phyloP scores from a whole-genome alignment of 2,888 invertebrate species.

The Drosophila neoperkinsi region DNA sequence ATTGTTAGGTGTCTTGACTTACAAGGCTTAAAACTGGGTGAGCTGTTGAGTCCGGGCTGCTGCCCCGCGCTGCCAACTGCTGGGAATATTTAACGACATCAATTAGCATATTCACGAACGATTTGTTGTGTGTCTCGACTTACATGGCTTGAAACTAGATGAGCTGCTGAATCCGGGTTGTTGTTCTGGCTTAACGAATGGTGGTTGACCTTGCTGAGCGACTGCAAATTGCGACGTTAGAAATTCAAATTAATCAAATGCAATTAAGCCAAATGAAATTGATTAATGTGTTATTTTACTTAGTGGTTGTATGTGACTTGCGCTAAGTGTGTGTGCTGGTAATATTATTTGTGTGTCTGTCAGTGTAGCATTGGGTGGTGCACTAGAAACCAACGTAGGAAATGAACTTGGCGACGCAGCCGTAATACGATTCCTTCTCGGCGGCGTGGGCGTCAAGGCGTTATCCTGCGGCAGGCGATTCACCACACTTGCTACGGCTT shows the following conservation, averaged over 20 bases:
- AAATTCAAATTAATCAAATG: slow-evolving; percentile 6
- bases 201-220: slow-evolving; percentile 12
- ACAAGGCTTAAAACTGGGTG: background rate
- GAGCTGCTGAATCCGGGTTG: background rate
- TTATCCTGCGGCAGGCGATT: slow-evolving; percentile 1
- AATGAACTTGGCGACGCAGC: background rate
- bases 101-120: background rate
- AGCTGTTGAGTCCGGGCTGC: background rate
- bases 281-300: slow-evolving; percentile 20
- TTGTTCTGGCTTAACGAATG: slow-evolving; percentile 1
- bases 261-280: slow-evolving; percentile 1
- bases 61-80: slow-evolving; percentile 9
- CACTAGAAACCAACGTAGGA: background rate
- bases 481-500: background rate
- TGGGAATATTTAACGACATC: background rate
- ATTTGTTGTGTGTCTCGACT: background rate
- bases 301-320: slow-evolving; percentile 6
- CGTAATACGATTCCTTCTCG: slow-evolving; percentile 7
- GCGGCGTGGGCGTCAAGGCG: background rate
- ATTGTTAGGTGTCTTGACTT: background rate
- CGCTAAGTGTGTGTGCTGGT: slow-evolving; percentile 17
- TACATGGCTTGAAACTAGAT: background rate
- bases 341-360: slow-evolving; percentile 7
- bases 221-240: slow-evolving; percentile 3
- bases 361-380: background rate